These are phyloP conservation scores for Artibeus lituratus DNA, from an alignment of 2,797 vertebrate species.

Conservation along the genomic window DNA sequence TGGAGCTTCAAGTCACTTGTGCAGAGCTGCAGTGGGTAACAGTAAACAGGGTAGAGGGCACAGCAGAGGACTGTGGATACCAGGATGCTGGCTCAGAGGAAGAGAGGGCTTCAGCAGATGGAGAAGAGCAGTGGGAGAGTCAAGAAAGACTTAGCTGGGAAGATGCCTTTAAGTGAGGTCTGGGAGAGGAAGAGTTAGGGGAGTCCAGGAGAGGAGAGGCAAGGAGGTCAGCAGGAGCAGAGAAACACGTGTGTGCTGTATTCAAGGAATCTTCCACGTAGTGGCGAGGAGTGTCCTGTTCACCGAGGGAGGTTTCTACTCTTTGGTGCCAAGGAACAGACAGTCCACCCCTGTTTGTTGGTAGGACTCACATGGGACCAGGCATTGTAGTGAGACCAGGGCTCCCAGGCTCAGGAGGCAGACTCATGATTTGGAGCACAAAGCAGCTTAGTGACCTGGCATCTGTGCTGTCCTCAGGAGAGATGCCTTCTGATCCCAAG, in stretches of 20 bases:
- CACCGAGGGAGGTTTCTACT: background rate
- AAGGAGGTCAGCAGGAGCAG: background rate
- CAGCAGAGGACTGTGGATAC: background rate
- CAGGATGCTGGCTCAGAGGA: background rate
- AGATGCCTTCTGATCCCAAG: background rate
- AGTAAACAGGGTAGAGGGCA: background rate
- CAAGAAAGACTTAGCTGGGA: background rate
- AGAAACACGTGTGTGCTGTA: accelerated
- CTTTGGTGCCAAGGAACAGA: background rate
- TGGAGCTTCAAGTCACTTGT: background rate
- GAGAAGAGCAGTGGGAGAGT: background rate
- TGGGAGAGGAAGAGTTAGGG: background rate
- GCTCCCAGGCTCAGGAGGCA: background rate
- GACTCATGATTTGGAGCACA: background rate
- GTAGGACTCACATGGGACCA: background rate
- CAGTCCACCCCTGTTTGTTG: background rate
- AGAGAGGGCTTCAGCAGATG: background rate
- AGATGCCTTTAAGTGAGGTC: background rate
- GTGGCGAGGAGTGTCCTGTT: background rate
- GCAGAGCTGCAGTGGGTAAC: background rate
- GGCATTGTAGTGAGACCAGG: background rate
- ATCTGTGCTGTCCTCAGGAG: background rate
- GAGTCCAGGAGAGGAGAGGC: background rate
- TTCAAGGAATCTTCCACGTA: accelerated
- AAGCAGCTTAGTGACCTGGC: background rate